Percentiles rank a stretch among this genome's conserved stretches.
Conservation (phyloP, 2,888 invertebrate genomes). For the Panzeria rudis region DNA sequence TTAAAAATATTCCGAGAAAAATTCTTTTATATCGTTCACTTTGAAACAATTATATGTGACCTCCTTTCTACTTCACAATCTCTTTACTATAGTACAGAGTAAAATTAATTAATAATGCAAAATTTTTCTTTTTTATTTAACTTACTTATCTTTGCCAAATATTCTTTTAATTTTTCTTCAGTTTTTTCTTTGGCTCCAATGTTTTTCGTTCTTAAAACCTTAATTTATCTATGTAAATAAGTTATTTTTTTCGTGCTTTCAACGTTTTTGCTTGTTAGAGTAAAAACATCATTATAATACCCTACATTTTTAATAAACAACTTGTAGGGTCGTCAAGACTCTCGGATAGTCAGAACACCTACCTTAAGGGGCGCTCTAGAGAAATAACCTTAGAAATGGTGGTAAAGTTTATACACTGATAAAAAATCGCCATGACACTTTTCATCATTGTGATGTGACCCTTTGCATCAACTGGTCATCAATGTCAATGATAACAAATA, state of each 20-base stretch:
- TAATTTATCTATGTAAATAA: slow-evolving; percentile 54
- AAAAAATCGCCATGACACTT: no score
- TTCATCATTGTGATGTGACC: no score
- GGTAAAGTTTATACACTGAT: no score
- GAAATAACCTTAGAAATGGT: no score
- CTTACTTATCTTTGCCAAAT: slow-evolving; percentile 43
- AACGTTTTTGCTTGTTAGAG: slow-evolving; percentile 7
- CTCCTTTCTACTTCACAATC: neutral
- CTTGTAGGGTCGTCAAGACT: no score
- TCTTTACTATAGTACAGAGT: neutral
- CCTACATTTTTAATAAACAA: neutral
- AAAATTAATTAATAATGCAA: slow-evolving; percentile 37
- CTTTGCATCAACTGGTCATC: no score
- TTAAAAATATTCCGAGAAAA: no score
- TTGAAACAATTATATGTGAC: neutral
- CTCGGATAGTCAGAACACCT: no score
- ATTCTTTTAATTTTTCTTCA: neutral
- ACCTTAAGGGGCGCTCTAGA: no score
- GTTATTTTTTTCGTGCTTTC: slow-evolving; percentile 13
- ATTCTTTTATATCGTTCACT: neutral
- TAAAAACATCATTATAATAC: neutral
- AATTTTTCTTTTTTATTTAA: slow-evolving; percentile 10
- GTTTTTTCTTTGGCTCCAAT: neutral
- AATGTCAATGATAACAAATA: no score
- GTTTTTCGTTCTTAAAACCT: slow-evolving; percentile 37